phyloP scores from a whole-genome alignment of 2,113 vertebrate species.

The Neogobius melanostomus region DNA sequence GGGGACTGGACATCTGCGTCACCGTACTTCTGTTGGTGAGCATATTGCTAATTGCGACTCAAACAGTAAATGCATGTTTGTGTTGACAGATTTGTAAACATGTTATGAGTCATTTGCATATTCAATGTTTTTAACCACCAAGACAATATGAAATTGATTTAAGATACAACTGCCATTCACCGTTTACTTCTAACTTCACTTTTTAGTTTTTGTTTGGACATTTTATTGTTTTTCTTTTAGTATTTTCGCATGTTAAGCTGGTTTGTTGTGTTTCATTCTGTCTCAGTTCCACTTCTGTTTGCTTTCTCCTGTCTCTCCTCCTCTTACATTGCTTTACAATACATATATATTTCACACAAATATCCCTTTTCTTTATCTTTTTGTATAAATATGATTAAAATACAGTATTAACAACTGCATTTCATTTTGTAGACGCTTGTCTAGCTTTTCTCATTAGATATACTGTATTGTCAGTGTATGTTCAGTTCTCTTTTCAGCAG shows the following conservation, averaged over 20 bases:
- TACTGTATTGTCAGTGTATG: neutral
- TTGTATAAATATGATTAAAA: no score
- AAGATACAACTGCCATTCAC: no score
- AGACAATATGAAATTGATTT: no score
- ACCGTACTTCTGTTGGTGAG: conserved; percentile 73
- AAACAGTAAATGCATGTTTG: neutral
- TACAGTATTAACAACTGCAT: no score
- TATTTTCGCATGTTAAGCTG: neutral
- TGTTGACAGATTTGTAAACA: neutral
- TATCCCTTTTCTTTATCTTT: no score
- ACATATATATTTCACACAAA: no score
- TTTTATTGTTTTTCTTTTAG: no score
- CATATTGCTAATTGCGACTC: conserved; percentile 18
- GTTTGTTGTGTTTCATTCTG: neutral
- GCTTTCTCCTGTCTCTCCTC: neutral
- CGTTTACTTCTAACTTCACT: no score
- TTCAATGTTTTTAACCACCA: neutral
- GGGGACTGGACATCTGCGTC: conserved; percentile 66
- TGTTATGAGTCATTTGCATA: neutral
- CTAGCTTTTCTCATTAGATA: no score
- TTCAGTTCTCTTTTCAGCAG: neutral
- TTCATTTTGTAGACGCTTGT: no score
- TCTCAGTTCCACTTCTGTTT: neutral
- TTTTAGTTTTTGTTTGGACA: no score
- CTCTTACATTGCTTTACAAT: no score